These are phyloP conservation scores for Anguilla anguilla DNA, from an alignment of 2,797 vertebrate species.

Conservation along the genomic window DNA sequence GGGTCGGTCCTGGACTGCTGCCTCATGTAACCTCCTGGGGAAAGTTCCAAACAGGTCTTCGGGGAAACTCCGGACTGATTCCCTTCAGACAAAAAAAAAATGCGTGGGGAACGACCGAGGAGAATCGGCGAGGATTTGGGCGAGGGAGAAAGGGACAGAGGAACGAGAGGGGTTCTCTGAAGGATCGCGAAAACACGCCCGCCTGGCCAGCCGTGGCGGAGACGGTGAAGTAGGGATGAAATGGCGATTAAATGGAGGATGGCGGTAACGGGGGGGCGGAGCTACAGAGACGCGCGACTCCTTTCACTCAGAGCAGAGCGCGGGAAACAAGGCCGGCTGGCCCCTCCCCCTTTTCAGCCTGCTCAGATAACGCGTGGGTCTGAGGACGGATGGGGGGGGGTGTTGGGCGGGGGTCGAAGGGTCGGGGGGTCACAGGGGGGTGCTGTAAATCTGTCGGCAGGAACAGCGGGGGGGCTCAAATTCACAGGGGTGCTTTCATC, in stretches of 20 bases:
- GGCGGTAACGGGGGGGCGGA: not conserved
- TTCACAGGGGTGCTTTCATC: not conserved
- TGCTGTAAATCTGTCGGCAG: conserved; percentile 3
- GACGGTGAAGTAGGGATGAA: not conserved
- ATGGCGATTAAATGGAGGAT: no score
- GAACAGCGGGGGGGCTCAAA: not conserved
- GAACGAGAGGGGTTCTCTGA: not conserved
- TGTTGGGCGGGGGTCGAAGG: not conserved
- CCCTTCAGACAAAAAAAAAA: not conserved
- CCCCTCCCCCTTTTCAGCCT: not conserved
- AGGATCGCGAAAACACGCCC: not conserved
- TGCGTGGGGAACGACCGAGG: not conserved
- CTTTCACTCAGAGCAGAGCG: not conserved
- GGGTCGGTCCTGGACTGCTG: not conserved
- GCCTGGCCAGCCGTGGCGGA: not conserved
- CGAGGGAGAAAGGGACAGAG: not conserved
- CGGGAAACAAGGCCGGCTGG: not conserved
- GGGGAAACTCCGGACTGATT: not conserved
- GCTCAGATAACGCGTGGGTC: not conserved
- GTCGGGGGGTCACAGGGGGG: no score
- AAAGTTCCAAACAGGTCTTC: not conserved
- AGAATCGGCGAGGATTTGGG: no score
- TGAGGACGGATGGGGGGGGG: not conserved
- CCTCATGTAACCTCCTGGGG: not conserved
- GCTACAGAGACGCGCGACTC: not conserved